A percentile compares a stretch with the other conserved stretches of the same genome.
phyloP scores from a whole-genome alignment of 2,888 invertebrate species.

The Lochmaea capreae region DNA sequence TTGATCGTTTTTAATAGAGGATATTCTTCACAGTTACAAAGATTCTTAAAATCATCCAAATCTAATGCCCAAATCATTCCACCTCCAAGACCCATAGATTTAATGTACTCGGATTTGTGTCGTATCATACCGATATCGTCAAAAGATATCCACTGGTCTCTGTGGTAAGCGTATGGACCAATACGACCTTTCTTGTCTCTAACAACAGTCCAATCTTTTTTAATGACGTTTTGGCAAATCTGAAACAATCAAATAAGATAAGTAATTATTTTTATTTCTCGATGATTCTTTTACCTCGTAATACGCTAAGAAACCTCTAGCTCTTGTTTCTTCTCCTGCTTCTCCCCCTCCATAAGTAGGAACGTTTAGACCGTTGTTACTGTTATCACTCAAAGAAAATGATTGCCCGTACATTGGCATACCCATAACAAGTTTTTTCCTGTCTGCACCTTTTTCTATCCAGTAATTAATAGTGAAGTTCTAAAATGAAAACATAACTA shows the following conservation, averaged over 20 bases:
- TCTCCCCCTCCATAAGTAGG: conserved; percentile 89
- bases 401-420: conserved; percentile 92
- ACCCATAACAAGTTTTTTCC: conserved; percentile 84
- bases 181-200: conserved; percentile 84
- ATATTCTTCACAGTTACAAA: conserved; percentile 84
- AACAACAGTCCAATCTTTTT: conserved; percentile 80
- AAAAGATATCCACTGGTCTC: conserved; percentile 94
- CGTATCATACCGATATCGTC: conserved; percentile 88
- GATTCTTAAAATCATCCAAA: conserved; percentile 86
- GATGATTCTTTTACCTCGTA: conserved; percentile 75
- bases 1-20: conserved; percentile 86
- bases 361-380: conserved; percentile 76
- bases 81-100: conserved; percentile 83
- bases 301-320: conserved; percentile 88
- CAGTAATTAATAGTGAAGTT: conserved; percentile 91
- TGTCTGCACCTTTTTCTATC: conserved; percentile 83
- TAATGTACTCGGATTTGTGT: conserved; percentile 85
- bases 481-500: conserved; percentile 63
- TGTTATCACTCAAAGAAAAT: conserved; percentile 79
- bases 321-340: conserved; percentile 88
- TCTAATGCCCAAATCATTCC: conserved; percentile 93
- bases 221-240: conserved; percentile 84
- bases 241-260: conserved; percentile 56
- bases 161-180: conserved; percentile 86
- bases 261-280: not conserved